Evolutionary conservation across 1,140 invertebrate species (phyloP).

Genomic region (Euborellia annulipes): DNA sequence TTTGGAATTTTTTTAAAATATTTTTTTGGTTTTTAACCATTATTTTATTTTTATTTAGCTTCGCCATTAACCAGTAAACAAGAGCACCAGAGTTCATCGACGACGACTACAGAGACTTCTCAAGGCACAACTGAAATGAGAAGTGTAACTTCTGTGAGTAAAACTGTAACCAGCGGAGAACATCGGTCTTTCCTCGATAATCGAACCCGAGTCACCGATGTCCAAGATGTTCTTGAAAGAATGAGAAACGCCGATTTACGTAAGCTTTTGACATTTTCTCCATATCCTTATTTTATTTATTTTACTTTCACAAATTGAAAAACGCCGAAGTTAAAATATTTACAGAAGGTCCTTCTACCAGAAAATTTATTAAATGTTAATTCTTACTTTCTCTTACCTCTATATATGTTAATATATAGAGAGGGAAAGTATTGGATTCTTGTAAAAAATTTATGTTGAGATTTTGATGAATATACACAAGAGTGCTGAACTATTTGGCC

Average conservation of each 20-base stretch:
- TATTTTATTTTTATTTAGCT: conserved; percentile 3
- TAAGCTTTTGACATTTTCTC: conserved; percentile 20
- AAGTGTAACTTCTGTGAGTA: background rate
- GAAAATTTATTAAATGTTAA: no score
- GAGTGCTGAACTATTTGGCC: no score
- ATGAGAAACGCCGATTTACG: conserved; percentile 57
- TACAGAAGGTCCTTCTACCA: no score
- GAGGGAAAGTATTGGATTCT: no score
- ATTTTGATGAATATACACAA: no score
- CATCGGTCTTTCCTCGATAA: conserved; percentile 44
- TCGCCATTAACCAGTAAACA: conserved; percentile 2
- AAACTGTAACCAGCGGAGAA: background rate
- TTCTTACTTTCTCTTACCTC: no score
- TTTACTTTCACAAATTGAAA: no score
- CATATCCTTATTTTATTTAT: background rate
- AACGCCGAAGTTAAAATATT: no score
- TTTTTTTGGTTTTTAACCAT: background rate
- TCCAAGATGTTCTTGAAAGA: conserved; percentile 51
- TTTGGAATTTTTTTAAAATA: background rate
- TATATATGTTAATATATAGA: no score
- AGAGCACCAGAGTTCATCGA: background rate
- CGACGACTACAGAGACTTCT: background rate
- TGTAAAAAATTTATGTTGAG: no score
- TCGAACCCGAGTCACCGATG: conserved; percentile 44
- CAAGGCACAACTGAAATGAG: background rate